Evolutionary conservation across 2,888 invertebrate species (phyloP).

Genomic region (Drosophila melanosoma): DNA sequence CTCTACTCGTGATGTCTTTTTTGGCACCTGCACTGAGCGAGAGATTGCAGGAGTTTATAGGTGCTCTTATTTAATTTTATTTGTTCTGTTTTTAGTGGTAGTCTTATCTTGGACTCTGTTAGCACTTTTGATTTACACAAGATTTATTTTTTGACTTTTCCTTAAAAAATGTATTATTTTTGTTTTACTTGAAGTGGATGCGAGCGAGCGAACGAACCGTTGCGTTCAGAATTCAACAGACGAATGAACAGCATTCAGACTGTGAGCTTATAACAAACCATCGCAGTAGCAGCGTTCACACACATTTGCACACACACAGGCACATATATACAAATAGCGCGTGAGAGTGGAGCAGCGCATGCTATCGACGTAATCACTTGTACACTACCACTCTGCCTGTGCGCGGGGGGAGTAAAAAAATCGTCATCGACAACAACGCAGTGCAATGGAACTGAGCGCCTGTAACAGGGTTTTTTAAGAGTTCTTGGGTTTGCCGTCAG

Average conservation of each 20-base stretch:
- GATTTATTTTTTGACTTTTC: slow-evolving; percentile 32
- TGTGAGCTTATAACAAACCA: slow-evolving; percentile 71
- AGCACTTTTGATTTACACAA: slow-evolving; percentile 44
- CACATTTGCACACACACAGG: slow-evolving; percentile 10
- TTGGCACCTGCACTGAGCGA: slow-evolving; percentile 26
- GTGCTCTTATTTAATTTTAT: slow-evolving; percentile 31
- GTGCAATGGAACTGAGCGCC: slow-evolving; percentile 48
- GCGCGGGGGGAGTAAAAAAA: slow-evolving; percentile 8
- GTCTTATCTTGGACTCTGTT: slow-evolving; percentile 40
- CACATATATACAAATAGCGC: slow-evolving; percentile 22
- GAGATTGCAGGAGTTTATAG: slow-evolving; percentile 15
- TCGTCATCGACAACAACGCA: slow-evolving; percentile 30
- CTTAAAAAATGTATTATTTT: slow-evolving; percentile 28
- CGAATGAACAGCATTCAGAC: slow-evolving; percentile 83
- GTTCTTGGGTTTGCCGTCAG: slow-evolving; percentile 37
- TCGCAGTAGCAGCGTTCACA: slow-evolving; percentile 45
- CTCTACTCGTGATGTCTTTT: slow-evolving; percentile 34
- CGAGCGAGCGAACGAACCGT: slow-evolving; percentile 75
- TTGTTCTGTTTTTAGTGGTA: slow-evolving; percentile 33
- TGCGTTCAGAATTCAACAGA: slow-evolving; percentile 84
- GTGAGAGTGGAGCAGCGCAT: slow-evolving; percentile 50
- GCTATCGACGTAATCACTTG: slow-evolving; percentile 78
- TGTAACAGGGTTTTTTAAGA: background rate
- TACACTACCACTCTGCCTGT: slow-evolving; percentile 13
- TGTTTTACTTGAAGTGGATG: slow-evolving; percentile 48